A percentile compares a stretch with the other conserved stretches of the same genome.
Evolutionary conservation across 2,797 vertebrate genomes (phyloP).

Genomic region (Microctenopoma steveboyesi): DNA sequence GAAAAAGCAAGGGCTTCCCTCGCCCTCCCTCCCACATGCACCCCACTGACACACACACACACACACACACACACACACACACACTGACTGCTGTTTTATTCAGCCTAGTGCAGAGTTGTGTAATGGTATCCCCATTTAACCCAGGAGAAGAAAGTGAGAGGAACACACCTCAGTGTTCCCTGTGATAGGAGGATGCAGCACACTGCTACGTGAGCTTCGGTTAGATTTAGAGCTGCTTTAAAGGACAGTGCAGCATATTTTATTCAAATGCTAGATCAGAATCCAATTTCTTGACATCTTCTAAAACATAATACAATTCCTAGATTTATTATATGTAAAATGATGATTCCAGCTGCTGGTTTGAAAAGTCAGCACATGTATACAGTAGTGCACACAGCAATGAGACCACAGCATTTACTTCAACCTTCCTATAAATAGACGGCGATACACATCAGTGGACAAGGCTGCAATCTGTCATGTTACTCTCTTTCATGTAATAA

Average conservation of each 20-base stretch:
- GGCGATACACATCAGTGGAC: background rate
- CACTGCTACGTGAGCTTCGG: background rate
- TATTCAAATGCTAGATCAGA: no score
- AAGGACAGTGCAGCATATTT: no score
- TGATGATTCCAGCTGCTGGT: no score
- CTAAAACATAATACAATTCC: no score
- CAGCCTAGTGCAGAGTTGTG: conserved; percentile 31
- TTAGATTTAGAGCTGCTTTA: background rate
- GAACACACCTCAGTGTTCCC: background rate
- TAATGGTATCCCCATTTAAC: conserved; percentile 59
- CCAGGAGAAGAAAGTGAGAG: conserved; percentile 12
- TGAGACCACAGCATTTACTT: background rate
- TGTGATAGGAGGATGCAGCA: background rate
- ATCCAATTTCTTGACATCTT: no score
- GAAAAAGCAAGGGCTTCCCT: conserved; percentile 61
- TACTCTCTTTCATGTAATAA: background rate
- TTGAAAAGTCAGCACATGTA: no score
- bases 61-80: background rate
- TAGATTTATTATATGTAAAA: no score
- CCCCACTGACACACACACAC: conserved; percentile 47
- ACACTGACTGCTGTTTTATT: conserved; percentile 6
- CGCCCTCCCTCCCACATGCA: conserved; percentile 31
- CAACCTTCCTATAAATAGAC: background rate
- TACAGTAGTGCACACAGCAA: no score
- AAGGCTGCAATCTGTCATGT: background rate